Conservation (phyloP, 2,888 invertebrate genomes). For the Griposia aprilina region DNA sequence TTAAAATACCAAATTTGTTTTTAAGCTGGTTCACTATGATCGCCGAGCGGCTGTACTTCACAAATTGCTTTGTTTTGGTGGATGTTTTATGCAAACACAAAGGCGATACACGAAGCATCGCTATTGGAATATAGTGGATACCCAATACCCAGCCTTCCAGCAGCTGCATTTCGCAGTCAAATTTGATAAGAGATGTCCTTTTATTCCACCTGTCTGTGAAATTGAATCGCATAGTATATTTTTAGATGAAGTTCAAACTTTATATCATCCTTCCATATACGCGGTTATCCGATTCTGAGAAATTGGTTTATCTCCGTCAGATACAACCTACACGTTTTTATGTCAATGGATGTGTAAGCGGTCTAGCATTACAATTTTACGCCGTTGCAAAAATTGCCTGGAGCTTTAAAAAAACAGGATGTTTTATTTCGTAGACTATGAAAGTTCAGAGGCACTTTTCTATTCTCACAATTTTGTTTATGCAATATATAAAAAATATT, state of each 20-base stretch:
- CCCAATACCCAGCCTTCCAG: neutral
- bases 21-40: too few species aligned
- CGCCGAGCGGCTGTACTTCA: too few species aligned
- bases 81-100: neutral
- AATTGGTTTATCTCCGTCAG: conserved; percentile 23
- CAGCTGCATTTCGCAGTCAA: neutral
- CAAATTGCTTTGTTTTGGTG: neutral
- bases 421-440: neutral
- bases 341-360: conserved; percentile 9
- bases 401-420: conserved; percentile 12
- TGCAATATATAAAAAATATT: neutral
- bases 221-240: conserved; percentile 10
- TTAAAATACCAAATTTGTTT: too few species aligned
- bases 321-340: conserved; percentile 10
- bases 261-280: neutral
- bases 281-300: conserved; percentile 3
- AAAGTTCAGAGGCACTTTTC: neutral
- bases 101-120: neutral
- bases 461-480: neutral
- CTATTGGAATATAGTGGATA: neutral
- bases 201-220: neutral
- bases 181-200: neutral
- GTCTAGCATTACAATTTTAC: conserved; percentile 13
- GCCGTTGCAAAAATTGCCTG: conserved; percentile 1
- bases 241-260: conserved; percentile 25